Evolutionary conservation across 2,888 invertebrate species (phyloP).

Genomic region (Capitulum mitella): DNA sequence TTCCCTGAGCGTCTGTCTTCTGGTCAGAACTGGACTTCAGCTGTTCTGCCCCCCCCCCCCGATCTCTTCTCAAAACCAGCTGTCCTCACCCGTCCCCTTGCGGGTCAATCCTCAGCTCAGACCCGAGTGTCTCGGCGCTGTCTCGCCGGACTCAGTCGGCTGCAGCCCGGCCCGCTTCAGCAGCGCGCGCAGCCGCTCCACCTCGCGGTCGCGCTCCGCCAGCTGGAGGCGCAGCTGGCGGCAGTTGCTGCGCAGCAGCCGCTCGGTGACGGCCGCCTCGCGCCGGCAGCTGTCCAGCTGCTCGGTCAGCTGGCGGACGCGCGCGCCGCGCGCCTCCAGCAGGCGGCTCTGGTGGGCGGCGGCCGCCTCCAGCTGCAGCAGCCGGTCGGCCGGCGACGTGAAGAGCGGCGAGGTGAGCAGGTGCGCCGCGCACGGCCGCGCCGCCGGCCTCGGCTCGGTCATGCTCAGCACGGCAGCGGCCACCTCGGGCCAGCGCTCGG

Average conservation of each 20-base stretch:
- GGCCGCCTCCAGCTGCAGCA: slow-evolving; percentile 10
- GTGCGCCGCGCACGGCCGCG: not conserved
- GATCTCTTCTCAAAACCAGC: too few relatives aligned
- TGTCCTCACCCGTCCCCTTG: too few relatives aligned
- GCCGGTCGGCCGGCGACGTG: not conserved
- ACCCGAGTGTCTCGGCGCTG: too few relatives aligned
- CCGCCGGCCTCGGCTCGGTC: not conserved
- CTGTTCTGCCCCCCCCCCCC: too few relatives aligned
- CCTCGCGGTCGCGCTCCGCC: not conserved
- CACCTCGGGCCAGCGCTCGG: not conserved
- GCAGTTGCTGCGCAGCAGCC: slow-evolving; percentile 17
- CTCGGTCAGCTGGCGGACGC: not conserved
- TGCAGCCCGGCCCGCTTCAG: not conserved
- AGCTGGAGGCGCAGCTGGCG: slow-evolving; percentile 3
- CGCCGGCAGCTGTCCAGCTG: slow-evolving; percentile 10
- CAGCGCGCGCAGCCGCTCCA: not conserved
- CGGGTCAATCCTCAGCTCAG: too few relatives aligned
- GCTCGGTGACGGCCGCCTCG: slow-evolving; percentile 8
- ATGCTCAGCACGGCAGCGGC: not conserved
- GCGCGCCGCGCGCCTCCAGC: slow-evolving; percentile 7
- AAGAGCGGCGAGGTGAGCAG: slow-evolving; percentile 16
- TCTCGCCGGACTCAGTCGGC: not conserved
- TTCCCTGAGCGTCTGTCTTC: too few relatives aligned
- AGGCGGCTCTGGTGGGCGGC: slow-evolving; percentile 10
- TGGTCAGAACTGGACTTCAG: too few relatives aligned